These are phyloP conservation scores for Stichodactyla helianthus DNA, from an alignment of 64 coral and sea anemone genomes.

Conservation along the genomic window DNA sequence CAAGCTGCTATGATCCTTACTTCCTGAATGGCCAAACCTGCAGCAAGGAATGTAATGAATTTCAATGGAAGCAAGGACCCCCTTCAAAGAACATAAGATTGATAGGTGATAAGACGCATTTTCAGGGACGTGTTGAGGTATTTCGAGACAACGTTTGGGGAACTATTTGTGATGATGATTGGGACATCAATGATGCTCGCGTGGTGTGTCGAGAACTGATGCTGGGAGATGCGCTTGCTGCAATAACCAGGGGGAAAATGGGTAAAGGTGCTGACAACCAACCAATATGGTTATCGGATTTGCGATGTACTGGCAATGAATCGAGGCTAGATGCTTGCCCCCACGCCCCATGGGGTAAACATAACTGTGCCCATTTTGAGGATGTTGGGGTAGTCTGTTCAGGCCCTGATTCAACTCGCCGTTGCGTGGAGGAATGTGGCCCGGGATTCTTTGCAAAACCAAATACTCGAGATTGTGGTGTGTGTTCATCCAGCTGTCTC, in stretches of 20 bases:
- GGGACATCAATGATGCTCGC: conserved; percentile 65
- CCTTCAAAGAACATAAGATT: conserved; percentile 39
- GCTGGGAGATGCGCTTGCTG: conserved; percentile 55
- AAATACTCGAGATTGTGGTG: conserved; percentile 15
- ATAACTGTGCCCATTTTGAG: conserved; percentile 81
- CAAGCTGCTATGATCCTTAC: conserved; percentile 30
- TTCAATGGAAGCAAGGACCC: conserved; percentile 22
- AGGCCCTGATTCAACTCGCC: conserved; percentile 62
- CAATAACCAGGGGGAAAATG: conserved; percentile 21
- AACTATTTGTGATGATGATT: conserved; percentile 79
- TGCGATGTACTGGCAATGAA: conserved; percentile 63
- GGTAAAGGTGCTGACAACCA: conserved; percentile 16
- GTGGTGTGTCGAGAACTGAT: conserved; percentile 73
- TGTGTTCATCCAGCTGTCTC: conserved; percentile 56
- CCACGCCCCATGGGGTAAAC: conserved; percentile 55
- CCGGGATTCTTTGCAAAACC: conserved; percentile 53
- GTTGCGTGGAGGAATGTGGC: conserved; percentile 52
- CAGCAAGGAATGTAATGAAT: neutral
- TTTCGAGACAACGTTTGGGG: conserved; percentile 69
- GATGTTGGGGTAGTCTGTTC: conserved; percentile 74
- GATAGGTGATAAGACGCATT: conserved; percentile 22
- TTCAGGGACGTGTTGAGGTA: conserved; percentile 76
- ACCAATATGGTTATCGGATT: conserved; percentile 38
- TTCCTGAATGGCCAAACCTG: conserved; percentile 33
- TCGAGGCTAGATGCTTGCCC: conserved; percentile 47